A percentile compares a stretch with the other conserved stretches of the same genome.
phyloP scores from a whole-genome alignment of 2,797 vertebrate genomes.

The Gallinago stenura region DNA sequence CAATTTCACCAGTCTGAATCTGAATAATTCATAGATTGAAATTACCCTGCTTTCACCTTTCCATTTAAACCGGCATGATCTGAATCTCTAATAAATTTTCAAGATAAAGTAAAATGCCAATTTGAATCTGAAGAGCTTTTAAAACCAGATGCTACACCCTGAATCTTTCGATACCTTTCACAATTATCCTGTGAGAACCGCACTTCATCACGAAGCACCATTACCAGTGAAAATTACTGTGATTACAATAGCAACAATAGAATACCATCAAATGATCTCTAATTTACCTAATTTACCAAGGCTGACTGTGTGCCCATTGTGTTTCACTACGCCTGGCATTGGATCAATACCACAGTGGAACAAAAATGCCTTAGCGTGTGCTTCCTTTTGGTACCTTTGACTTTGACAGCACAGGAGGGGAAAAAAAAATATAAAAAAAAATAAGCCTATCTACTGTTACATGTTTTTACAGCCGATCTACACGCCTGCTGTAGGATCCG shows the following conservation, averaged over 20 bases:
- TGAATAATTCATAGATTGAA: slow-evolving; percentile 93
- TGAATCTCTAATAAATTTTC: slow-evolving; percentile 87
- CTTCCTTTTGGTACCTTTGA: slow-evolving; percentile 50
- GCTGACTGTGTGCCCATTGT: slow-evolving; percentile 75
- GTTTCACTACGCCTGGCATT: slow-evolving; percentile 57
- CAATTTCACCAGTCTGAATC: slow-evolving; percentile 81
- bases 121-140: slow-evolving; percentile 85
- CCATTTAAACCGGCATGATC: slow-evolving; percentile 86
- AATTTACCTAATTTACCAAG: slow-evolving; percentile 81
- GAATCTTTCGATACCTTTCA: slow-evolving; percentile 79
- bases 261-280: slow-evolving; percentile 78
- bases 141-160: slow-evolving; percentile 82
- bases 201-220: slow-evolving; percentile 81
- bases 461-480: slow-evolving; percentile 7
- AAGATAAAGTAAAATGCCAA: slow-evolving; percentile 85
- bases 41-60: slow-evolving; percentile 91
- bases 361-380: slow-evolving; percentile 55
- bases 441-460: slow-evolving; percentile 24
- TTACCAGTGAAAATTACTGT: slow-evolving; percentile 82
- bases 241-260: slow-evolving; percentile 82
- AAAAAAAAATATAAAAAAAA: background rate
- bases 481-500: slow-evolving; percentile 40
- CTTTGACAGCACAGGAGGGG: slow-evolving; percentile 33
- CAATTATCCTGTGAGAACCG: slow-evolving; percentile 80
- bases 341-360: slow-evolving; percentile 72